Percentiles rank a stretch among this genome's conserved stretches.
Evolutionary conservation across 1,140 invertebrate genomes (phyloP).

Genomic region (Armadillidium nasatum): DNA sequence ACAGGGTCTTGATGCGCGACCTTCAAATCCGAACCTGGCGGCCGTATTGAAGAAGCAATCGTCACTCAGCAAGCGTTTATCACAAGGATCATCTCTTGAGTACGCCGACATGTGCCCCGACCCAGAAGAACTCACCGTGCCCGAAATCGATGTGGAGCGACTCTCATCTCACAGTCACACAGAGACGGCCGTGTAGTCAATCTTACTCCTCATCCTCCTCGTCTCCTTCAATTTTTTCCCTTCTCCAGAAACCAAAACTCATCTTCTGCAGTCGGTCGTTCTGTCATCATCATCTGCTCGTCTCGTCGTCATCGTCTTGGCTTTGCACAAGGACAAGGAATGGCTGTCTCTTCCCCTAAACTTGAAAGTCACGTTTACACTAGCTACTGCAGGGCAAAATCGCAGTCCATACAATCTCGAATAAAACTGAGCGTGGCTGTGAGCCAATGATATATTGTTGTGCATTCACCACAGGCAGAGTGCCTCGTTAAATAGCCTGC

Average conservation of each 20-base stretch:
- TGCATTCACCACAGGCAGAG: neutral
- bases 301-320: neutral
- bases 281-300: too few species aligned
- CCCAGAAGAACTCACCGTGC: slow-evolving; percentile 69
- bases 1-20: slow-evolving; percentile 93
- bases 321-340: neutral
- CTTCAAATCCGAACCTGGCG: slow-evolving; percentile 78
- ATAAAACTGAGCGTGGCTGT: neutral
- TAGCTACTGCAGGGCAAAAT: neutral
- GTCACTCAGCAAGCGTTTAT: slow-evolving; percentile 74
- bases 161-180: slow-evolving; percentile 87
- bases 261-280: too few species aligned
- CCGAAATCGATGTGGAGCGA: slow-evolving; percentile 82
- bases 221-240: neutral
- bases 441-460: neutral
- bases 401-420: neutral
- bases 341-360: neutral
- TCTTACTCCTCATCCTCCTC: neutral
- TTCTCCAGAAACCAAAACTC: too few species aligned
- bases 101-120: slow-evolving; percentile 79
- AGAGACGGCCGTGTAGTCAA: slow-evolving; percentile 77
- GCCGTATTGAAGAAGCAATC: slow-evolving; percentile 86
- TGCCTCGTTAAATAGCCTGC: slow-evolving; percentile 9
- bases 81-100: slow-evolving; percentile 84
- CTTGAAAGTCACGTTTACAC: neutral